Conservation (phyloP, 2,888 invertebrate genomes). For the Ophion costatus region DNA sequence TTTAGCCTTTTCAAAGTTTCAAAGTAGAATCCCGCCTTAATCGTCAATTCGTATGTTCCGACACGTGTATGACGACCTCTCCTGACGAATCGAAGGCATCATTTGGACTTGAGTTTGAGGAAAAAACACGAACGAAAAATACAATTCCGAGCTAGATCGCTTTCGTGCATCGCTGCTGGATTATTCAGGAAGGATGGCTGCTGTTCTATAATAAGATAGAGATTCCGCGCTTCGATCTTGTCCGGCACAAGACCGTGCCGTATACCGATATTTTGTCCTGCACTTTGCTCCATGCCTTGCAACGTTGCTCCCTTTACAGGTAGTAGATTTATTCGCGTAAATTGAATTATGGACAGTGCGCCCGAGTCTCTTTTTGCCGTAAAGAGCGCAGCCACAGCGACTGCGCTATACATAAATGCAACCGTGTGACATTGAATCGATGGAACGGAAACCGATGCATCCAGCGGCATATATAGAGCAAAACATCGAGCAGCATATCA, state of each 20-base stretch:
- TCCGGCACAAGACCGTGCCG: not conserved
- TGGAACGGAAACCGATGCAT: slow-evolving; percentile 63
- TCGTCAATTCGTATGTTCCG: too few relatives aligned
- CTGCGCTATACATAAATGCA: slow-evolving; percentile 1
- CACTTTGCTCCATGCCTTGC: slow-evolving; percentile 26
- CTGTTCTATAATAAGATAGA: not conserved
- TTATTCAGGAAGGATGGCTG: not conserved
- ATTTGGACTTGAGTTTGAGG: too few relatives aligned
- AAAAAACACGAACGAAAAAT: too few relatives aligned
- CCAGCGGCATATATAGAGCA: slow-evolving; percentile 22
- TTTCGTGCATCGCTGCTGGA: not conserved
- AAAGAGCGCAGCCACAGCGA: slow-evolving; percentile 36
- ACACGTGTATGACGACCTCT: too few relatives aligned
- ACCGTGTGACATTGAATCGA: slow-evolving; percentile 55
- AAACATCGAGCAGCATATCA: slow-evolving; percentile 32
- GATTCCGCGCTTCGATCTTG: not conserved
- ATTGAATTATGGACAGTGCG: slow-evolving; percentile 58
- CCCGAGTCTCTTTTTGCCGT: slow-evolving; percentile 59
- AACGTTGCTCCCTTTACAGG: slow-evolving; percentile 55
- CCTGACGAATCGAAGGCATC: too few relatives aligned
- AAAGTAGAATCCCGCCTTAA: too few relatives aligned
- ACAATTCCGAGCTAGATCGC: too few relatives aligned
- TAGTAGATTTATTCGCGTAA: slow-evolving; percentile 58
- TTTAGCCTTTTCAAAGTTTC: too few relatives aligned
- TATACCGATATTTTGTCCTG: not conserved